Evolutionary conservation across 2,888 invertebrate genomes (phyloP).

Genomic region (Aporophyla nigra): DNA sequence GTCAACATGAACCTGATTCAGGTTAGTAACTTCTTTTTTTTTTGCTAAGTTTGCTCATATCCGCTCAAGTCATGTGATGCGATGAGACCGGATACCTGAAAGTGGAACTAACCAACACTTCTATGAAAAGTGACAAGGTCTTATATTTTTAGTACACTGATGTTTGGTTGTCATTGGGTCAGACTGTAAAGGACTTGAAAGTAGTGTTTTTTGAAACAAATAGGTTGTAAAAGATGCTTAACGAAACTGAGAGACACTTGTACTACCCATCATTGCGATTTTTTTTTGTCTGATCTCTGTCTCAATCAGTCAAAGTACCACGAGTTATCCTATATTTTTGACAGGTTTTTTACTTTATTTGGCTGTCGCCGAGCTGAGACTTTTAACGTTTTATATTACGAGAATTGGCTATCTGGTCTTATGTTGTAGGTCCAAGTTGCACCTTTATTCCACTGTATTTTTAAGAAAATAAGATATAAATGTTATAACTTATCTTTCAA

Average conservation of each 20-base stretch:
- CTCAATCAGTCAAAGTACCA: too few relatives aligned
- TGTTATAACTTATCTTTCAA: background rate
- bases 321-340: too few relatives aligned
- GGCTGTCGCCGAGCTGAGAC: too few relatives aligned
- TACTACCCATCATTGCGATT: background rate
- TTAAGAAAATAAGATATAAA: background rate
- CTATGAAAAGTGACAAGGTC: background rate
- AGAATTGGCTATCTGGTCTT: too few relatives aligned
- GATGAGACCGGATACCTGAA: background rate
- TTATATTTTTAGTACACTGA: background rate
- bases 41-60: background rate
- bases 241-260: background rate
- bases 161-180: background rate
- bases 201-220: background rate
- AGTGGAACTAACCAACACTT: background rate
- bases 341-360: too few relatives aligned
- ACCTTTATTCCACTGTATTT: background rate
- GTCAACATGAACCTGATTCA: background rate
- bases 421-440: background rate
- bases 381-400: too few relatives aligned
- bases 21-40: background rate
- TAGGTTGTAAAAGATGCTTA: background rate
- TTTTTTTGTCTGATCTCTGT: too few relatives aligned
- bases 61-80: too few relatives aligned
- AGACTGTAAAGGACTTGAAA: background rate